phyloP scores from a whole-genome alignment of 2,888 invertebrate species.

The Dicyrtomina minuta region DNA sequence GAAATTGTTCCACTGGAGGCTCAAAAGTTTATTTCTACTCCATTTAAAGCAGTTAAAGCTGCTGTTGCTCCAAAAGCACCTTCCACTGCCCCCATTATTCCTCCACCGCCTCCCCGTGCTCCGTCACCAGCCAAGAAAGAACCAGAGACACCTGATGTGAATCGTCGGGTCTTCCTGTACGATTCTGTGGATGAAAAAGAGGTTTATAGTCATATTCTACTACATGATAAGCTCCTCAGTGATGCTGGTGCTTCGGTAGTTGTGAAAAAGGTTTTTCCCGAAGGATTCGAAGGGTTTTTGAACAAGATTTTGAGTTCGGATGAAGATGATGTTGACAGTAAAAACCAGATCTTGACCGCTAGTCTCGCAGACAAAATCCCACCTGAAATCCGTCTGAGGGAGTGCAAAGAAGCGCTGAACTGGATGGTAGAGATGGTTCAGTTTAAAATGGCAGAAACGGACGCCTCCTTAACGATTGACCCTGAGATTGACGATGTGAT shows the following conservation, averaged over 20 bases:
- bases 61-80: neutral
- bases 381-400: neutral
- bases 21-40: neutral
- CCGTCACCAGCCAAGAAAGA: neutral
- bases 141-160: neutral
- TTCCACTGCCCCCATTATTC: neutral
- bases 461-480: neutral
- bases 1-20: neutral
- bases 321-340: neutral
- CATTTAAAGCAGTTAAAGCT: neutral
- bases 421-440: conserved; percentile 30
- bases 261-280: conserved; percentile 20
- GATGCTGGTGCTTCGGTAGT: conserved; percentile 10
- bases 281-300: conserved; percentile 3
- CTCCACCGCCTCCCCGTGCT: neutral
- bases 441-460: conserved; percentile 2
- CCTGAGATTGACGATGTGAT: conserved; percentile 15
- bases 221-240: conserved; percentile 21
- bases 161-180: conserved; percentile 13
- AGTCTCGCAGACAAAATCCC: neutral
- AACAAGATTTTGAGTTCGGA: neutral
- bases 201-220: neutral
- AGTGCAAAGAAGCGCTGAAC: conserved; percentile 22
- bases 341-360: neutral
- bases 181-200: neutral